Conservation (phyloP, 2,888 invertebrate species). For the Germaria angustata region DNA sequence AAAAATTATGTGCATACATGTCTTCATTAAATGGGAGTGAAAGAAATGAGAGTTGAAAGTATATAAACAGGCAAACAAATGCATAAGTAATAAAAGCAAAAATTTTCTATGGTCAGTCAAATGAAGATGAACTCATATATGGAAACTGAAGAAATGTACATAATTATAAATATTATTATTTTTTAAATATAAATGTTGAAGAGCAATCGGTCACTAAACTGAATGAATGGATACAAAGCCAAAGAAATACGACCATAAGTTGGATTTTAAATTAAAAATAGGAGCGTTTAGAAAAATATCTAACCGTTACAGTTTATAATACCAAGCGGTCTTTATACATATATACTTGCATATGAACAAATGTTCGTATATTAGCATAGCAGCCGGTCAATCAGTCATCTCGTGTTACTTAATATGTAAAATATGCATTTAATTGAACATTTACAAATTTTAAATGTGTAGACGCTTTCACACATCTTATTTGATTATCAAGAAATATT, state of each 20-base stretch:
- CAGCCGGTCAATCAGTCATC: no score
- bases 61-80: background rate
- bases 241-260: constrained; percentile 15
- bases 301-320: constrained; percentile 32
- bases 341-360: background rate
- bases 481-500: constrained; percentile 31
- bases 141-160: constrained; percentile 35
- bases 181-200: constrained; percentile 38
- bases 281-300: constrained; percentile 1
- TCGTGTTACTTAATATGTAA: no score
- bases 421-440: background rate
- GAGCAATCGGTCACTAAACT: constrained; percentile 52
- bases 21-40: constrained; percentile 4
- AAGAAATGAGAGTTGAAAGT: background rate
- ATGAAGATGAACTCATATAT: constrained; percentile 47
- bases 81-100: background rate
- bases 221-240: background rate
- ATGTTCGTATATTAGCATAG: no score
- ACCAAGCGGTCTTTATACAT: background rate
- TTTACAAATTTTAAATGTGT: background rate
- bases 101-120: constrained; percentile 9
- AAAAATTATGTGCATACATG: constrained; percentile 13
- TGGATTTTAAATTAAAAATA: constrained; percentile 25
- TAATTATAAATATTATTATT: background rate
- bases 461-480: constrained; percentile 40